These are phyloP conservation scores for Dendroctonus ponderosae DNA, from an alignment of 1,140 invertebrate genomes.

Conservation along the genomic window DNA sequence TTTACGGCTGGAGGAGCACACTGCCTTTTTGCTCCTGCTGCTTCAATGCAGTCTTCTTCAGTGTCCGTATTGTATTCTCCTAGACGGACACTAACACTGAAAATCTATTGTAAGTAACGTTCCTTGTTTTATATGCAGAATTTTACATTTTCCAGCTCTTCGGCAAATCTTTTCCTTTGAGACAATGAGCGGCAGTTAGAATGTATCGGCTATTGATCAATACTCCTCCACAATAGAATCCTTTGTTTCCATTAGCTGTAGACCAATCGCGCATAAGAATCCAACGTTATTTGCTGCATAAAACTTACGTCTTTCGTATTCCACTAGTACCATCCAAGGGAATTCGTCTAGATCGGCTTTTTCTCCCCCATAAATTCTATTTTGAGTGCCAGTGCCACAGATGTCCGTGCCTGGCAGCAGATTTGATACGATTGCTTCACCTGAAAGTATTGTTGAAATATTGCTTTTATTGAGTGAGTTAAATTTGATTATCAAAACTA, in stretches of 20 bases:
- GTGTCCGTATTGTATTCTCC: constrained; percentile 62
- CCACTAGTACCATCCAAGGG: constrained; percentile 57
- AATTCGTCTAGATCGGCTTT: constrained; percentile 52
- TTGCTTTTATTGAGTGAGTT: too few relatives aligned
- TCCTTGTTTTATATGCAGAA: not conserved
- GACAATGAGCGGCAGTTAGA: constrained; percentile 82
- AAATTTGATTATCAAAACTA: too few relatives aligned
- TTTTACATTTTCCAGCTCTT: constrained; percentile 50
- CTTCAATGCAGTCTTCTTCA: constrained; percentile 57
- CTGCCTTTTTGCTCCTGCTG: constrained; percentile 25
- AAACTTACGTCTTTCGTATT: constrained; percentile 52
- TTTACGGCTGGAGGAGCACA: constrained; percentile 61
- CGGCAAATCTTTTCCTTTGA: constrained; percentile 62
- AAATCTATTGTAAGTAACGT: constrained; percentile 5
- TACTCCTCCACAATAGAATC: constrained; percentile 55
- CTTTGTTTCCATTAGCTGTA: constrained; percentile 33
- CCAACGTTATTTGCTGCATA: not conserved
- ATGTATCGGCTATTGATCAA: constrained; percentile 60
- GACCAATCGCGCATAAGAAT: not conserved
- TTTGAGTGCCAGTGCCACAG: constrained; percentile 27
- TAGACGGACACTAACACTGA: constrained; percentile 57
- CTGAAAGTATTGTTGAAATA: too few relatives aligned
- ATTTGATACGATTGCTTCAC: constrained; percentile 3
- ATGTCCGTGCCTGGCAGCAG: constrained; percentile 17
- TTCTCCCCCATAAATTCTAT: constrained; percentile 51